These are phyloP conservation scores for Penaeus indicus DNA, from an alignment of 1,140 invertebrate species.

Conservation along the genomic window DNA sequence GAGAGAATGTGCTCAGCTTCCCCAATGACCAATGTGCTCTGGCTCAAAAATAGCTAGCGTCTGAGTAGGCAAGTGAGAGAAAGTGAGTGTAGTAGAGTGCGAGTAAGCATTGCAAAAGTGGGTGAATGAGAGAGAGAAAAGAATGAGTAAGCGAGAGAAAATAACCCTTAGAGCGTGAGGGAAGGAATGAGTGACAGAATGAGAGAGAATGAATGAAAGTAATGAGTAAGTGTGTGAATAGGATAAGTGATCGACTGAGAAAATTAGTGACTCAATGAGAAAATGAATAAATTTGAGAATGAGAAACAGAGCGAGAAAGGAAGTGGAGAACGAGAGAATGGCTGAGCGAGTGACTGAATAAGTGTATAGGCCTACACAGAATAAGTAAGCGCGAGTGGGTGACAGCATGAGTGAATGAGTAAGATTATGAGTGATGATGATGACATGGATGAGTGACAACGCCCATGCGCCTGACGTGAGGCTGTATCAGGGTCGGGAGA, in stretches of 20 bases:
- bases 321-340: constrained; percentile 10
- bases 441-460: too few species aligned
- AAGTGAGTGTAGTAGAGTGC: not conserved
- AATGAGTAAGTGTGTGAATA: too few species aligned
- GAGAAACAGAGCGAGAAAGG: not conserved
- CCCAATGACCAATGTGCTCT: too few species aligned
- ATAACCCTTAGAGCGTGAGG: not conserved
- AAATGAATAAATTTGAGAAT: not conserved
- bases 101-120: not conserved
- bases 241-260: too few species aligned
- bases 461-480: too few species aligned
- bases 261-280: not conserved
- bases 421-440: too few species aligned
- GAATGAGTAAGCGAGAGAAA: constrained; percentile 1
- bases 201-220: too few species aligned
- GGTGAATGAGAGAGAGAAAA: not conserved
- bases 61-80: too few species aligned
- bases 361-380: not conserved
- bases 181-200: not conserved
- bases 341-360: not conserved
- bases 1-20: not conserved
- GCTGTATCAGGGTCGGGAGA: too few species aligned
- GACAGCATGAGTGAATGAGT: not conserved
- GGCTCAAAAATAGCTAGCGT: too few species aligned
- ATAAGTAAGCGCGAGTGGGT: not conserved